Evolutionary conservation across 1,140 invertebrate species (phyloP), one percentile per base, ranked within the genome.

Genomic region (Meloidogyne chitwoodi): DNA sequence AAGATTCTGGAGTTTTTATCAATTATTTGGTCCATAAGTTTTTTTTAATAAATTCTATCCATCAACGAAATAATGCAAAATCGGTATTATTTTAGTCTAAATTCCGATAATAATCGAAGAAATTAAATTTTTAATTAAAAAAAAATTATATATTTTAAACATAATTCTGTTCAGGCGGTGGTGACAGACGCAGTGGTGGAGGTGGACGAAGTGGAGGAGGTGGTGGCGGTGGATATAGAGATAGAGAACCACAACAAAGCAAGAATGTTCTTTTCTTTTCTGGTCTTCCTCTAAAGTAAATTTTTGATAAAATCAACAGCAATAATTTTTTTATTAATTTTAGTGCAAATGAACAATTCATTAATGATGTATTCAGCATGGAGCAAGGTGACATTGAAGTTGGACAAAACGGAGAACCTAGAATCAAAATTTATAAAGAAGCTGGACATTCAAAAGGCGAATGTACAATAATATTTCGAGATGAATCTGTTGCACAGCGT

Each of bases 381-480:
- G 48, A 41, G 8, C 29, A 69, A 24, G 78, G 78, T 22, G 64
- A 73, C 1, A 65, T 80, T 62, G 79, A 79, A 64, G 41, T 63
- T 22, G 73, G 68, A 63, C 38, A 63, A 27, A 80, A 80, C 26
- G 79, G 79, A 22, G 79, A 75, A 61, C 72, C 79, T 14, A 80
- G 44, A 29, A 76, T 80, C 26, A 78, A 78, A 67, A 78, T 80
- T 11, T 80, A 80, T 31, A 64, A 38, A 29, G 78, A 75, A 16
- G 68, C 41, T 19, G 79, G 79, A 11, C 68, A 74, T 61, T 80
- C 78, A 11, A 80, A 80, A 61, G 79, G 79, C 22, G 79, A 80
- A 67, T 79, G 77, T 48, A 75, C 78, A 19, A 80, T 80, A 24
- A 79, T 34, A 11, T 69, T 75, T 63, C 29, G 44, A 19, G 73